Base-by-base conservation (phyloP, 2,113 vertebrate species). In the Coregonus clupeaformis region DNA sequence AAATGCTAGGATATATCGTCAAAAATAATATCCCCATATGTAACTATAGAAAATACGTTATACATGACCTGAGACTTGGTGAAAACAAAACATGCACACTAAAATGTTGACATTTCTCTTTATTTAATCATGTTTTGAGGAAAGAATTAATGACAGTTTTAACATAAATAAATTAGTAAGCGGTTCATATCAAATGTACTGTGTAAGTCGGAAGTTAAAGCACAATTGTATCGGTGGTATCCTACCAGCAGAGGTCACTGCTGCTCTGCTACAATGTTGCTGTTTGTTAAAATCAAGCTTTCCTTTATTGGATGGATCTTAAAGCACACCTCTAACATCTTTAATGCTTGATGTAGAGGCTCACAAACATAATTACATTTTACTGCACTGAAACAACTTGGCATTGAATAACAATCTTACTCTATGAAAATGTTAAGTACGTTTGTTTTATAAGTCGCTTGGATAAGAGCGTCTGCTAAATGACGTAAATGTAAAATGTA, bases 81-180 rank as follows among this genome's bases (percentile, higher is more conserved):
- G 36, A 11, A 52, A 52, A 52, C 49, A 69, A 77, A 55, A 74
- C 66, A 75, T 75, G 42, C 25, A 20, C 68, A 68, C 66, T 30
- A 57, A 75, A 75, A 75, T 70, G 27, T 75, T 76, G 59, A 69
- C 72, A 29, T 66, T 68, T 76, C 49, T 55, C 13, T 69, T 90
- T 81, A 89, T 89, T 89, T 86, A 85, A 85, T 80, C 70, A 76
- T 78, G 18, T 77, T 22, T 84, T 47, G 71, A 72, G 29, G 80
- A 74, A 76, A 86, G 16, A 85, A 2, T 18, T 27, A 63, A 64
- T 70, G 57, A 69, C 47, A 66, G 29, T 65, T 62, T 25, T 47
- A 57, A 36, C 24, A 79, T 87, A 87, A 88, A 91, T 90, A 88
- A 86, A 82, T 87, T 74, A 80, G 71, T 81, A 80, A 79, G 62